Evolutionary conservation across 2,888 invertebrate species (phyloP).

Genomic region (Hydropsyche betteni): DNA sequence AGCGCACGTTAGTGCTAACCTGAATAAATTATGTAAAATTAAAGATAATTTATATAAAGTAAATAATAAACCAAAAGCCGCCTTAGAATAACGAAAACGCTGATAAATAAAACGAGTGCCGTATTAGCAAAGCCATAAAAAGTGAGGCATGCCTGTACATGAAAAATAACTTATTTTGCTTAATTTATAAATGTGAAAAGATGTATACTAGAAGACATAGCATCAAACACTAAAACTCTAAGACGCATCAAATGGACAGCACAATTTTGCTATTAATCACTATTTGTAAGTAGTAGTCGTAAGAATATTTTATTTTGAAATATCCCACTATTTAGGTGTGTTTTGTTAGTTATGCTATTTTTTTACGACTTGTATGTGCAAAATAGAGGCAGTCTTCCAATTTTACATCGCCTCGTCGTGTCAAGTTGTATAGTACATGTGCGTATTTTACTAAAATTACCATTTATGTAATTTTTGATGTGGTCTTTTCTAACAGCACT

Average conservation of each 20-base stretch:
- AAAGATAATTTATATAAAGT: no score
- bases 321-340: constrained; percentile 51
- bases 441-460: constrained; percentile 15
- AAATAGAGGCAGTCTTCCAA: constrained; percentile 51
- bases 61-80: no score
- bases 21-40: no score
- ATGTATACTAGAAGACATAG: constrained; percentile 48
- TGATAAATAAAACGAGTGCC: no score
- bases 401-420: constrained; percentile 48
- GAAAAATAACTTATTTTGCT: not conserved
- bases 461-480: constrained; percentile 8
- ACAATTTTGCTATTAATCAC: constrained; percentile 50
- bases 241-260: constrained; percentile 52
- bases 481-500: constrained; percentile 27
- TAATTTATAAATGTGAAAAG: constrained; percentile 45
- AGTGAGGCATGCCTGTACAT: not conserved
- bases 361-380: constrained; percentile 30
- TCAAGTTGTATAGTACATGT: constrained; percentile 15
- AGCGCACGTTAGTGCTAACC: no score
- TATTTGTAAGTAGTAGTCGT: constrained; percentile 48
- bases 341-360: constrained; percentile 49
- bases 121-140: no score
- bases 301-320: constrained; percentile 39
- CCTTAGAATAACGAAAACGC: no score
- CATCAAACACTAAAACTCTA: constrained; percentile 45